Conservation (phyloP, 1,140 invertebrate species). For the Halyomorpha halys region DNA sequence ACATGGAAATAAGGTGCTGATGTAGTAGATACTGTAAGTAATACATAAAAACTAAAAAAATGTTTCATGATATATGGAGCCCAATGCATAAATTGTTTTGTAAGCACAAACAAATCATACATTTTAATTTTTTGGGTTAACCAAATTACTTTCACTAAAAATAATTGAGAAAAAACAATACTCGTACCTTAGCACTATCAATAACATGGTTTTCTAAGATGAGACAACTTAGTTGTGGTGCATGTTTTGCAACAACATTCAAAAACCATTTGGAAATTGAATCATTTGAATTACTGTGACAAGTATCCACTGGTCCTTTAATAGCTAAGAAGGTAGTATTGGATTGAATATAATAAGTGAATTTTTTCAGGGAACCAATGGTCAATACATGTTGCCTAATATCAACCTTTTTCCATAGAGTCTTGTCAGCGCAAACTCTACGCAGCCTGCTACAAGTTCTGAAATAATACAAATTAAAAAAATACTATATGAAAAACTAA, state of each 20-base stretch:
- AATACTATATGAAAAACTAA: neutral
- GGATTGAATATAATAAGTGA: conserved; percentile 16
- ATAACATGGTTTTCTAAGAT: conserved; percentile 43
- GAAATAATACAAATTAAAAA: neutral
- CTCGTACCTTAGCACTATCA: conserved; percentile 38
- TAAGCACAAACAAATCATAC: too few relatives aligned
- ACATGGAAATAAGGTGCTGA: too few relatives aligned
- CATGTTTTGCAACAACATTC: conserved; percentile 34
- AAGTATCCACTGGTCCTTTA: conserved; percentile 16
- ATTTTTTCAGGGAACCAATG: conserved; percentile 37
- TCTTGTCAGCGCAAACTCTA: conserved; percentile 39
- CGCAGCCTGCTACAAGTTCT: conserved; percentile 41
- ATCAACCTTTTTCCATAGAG: conserved; percentile 43
- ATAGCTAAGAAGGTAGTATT: conserved; percentile 22
- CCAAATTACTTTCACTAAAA: neutral
- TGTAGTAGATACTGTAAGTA: too few relatives aligned
- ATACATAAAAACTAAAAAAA: too few relatives aligned
- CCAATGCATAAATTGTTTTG: too few relatives aligned
- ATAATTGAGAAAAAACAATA: neutral
- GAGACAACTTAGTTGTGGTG: conserved; percentile 38
- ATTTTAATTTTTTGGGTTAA: too few relatives aligned
- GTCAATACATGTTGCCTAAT: conserved; percentile 36
- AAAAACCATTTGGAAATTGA: conserved; percentile 37
- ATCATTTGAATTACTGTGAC: neutral
- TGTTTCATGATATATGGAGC: too few relatives aligned